Evolutionary conservation across 2,113 vertebrate genomes (phyloP).

Genomic region (Jaculus jaculus): DNA sequence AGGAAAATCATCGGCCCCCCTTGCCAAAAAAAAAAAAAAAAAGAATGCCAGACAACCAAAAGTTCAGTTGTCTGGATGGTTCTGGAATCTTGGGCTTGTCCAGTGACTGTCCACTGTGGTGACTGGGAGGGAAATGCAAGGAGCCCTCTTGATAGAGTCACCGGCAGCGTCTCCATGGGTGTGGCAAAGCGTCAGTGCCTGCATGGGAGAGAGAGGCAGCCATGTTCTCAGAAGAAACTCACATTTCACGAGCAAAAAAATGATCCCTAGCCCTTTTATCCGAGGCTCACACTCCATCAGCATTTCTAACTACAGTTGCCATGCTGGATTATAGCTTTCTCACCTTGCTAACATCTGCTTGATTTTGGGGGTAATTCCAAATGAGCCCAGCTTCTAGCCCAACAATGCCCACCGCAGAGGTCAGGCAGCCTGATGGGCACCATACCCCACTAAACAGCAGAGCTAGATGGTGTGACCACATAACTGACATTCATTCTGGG

Average conservation of each 20-base stretch:
- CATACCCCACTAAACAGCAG: background rate
- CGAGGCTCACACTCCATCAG: too few species aligned
- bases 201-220: background rate
- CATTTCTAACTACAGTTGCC: background rate
- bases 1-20: background rate
- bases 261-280: background rate
- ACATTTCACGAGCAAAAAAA: background rate
- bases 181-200: background rate
- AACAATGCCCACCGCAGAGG: background rate
- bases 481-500: background rate
- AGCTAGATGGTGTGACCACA: fast-evolving
- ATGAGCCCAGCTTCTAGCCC: background rate
- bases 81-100: background rate
- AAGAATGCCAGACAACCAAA: background rate
- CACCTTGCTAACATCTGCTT: background rate
- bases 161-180: background rate
- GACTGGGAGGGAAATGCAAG: background rate
- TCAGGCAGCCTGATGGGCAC: background rate
- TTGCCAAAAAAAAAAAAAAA: too few species aligned
- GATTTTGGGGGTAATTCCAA: slow-evolving; percentile 31
- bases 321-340: background rate
- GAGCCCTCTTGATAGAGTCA: fast-evolving
- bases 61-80: background rate
- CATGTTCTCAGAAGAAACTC: slow-evolving; percentile 7
- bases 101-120: background rate